These are phyloP conservation scores for Pycnomerus fuliginosus DNA, from an alignment of 2,888 invertebrate species.

Conservation along the genomic window DNA sequence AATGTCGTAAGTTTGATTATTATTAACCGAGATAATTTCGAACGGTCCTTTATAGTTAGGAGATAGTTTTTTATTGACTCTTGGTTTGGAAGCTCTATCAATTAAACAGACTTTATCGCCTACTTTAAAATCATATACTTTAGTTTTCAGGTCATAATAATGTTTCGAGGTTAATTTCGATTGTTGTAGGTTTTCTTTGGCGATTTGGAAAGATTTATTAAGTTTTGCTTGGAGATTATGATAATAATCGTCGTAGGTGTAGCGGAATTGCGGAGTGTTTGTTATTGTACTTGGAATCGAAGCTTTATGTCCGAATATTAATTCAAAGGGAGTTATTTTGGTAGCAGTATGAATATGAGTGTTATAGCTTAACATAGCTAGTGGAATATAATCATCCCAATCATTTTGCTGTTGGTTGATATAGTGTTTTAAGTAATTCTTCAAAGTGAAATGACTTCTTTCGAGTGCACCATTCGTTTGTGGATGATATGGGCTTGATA, in stretches of 20 bases:
- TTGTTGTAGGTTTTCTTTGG: slow-evolving; percentile 26
- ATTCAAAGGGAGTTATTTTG: slow-evolving; percentile 40
- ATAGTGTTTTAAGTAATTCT: neutral
- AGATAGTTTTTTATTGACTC: slow-evolving; percentile 1
- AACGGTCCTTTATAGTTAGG: slow-evolving; percentile 4
- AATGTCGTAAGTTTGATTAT: slow-evolving; percentile 1
- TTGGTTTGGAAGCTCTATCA: neutral
- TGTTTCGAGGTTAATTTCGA: slow-evolving; percentile 1
- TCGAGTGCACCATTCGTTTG: too few relatives aligned
- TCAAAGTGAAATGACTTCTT: neutral
- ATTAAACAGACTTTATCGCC: slow-evolving; percentile 4
- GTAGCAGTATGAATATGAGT: slow-evolving; percentile 37
- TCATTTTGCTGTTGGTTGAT: too few relatives aligned
- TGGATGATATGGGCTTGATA: neutral
- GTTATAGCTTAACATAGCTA: slow-evolving; percentile 39
- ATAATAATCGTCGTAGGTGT: slow-evolving; percentile 28
- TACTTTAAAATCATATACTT: neutral
- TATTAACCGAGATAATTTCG: slow-evolving; percentile 1
- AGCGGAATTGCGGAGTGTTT: slow-evolving; percentile 17
- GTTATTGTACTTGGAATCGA: slow-evolving; percentile 32
- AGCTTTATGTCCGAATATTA: slow-evolving; percentile 42
- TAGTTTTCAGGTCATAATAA: slow-evolving; percentile 1
- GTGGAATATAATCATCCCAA: neutral
- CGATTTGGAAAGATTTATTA: slow-evolving; percentile 25
- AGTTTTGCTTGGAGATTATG: slow-evolving; percentile 30